Conservation (phyloP, 1,140 invertebrate species). For the Holotrichia oblita region DNA sequence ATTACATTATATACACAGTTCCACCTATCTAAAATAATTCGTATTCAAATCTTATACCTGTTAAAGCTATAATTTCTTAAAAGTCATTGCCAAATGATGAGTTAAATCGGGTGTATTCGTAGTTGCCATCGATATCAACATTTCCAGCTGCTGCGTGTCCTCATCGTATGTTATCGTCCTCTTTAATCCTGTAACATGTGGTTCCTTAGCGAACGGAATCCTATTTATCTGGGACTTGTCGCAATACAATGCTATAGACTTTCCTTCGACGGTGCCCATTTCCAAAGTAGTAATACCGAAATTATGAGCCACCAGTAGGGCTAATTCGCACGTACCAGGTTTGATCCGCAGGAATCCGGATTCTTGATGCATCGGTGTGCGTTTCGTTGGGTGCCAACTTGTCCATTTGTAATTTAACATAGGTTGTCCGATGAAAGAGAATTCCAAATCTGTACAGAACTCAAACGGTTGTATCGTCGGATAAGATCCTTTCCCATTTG, state of each 20-base stretch:
- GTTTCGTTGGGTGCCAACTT: slow-evolving; percentile 66
- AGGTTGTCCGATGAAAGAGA: slow-evolving; percentile 70
- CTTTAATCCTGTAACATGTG: slow-evolving; percentile 20
- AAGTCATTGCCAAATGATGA: not conserved
- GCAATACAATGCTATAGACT: slow-evolving; percentile 65
- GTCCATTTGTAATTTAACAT: slow-evolving; percentile 68
- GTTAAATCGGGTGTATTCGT: not conserved
- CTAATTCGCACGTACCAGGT: slow-evolving; percentile 66
- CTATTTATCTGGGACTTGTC: slow-evolving; percentile 41
- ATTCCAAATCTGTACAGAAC: slow-evolving; percentile 71
- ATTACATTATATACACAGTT: too few relatives aligned
- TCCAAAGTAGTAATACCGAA: slow-evolving; percentile 66
- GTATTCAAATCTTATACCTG: too few relatives aligned
- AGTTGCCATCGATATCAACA: not conserved
- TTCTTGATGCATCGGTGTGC: slow-evolving; percentile 72
- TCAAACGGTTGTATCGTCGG: slow-evolving; percentile 70
- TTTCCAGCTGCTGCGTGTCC: not conserved
- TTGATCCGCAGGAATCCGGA: slow-evolving; percentile 71
- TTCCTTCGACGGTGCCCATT: not conserved
- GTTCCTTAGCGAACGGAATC: slow-evolving; percentile 27
- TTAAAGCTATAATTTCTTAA: not conserved
- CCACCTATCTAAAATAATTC: too few relatives aligned
- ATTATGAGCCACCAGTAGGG: slow-evolving; percentile 71
- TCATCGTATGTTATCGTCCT: not conserved
- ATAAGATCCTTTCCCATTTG: slow-evolving; percentile 65